These are phyloP conservation scores for Pipa parva DNA, from an alignment of 2,113 vertebrate species.

Conservation along the genomic window DNA sequence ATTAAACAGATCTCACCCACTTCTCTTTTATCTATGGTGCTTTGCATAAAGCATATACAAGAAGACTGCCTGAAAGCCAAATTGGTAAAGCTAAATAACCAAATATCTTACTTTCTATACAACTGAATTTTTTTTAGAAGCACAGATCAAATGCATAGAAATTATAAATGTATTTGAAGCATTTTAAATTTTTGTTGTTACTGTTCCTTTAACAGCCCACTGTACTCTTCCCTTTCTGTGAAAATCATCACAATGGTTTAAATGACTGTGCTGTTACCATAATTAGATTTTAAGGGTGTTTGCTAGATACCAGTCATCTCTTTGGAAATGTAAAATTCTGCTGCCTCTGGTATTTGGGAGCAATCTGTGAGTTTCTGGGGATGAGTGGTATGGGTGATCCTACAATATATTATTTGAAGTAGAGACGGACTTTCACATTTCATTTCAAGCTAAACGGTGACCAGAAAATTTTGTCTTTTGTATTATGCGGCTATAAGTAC, in stretches of 20 bases:
- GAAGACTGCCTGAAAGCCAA: too few species aligned
- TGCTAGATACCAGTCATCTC: constrained; percentile 4
- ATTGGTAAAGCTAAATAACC: too few species aligned
- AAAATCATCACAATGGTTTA: background rate
- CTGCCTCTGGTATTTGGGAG: background rate
- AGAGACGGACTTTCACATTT: constrained; percentile 10
- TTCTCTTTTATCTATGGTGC: too few species aligned
- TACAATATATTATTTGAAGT: constrained; percentile 6
- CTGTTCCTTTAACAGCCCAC: background rate
- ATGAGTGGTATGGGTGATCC: background rate
- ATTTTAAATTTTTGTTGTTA: background rate
- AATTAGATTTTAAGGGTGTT: background rate
- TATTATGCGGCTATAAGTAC: background rate
- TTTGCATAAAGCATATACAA: too few species aligned
- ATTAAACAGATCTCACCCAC: too few species aligned
- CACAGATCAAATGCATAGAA: too few species aligned
- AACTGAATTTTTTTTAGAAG: too few species aligned
- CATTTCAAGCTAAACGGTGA: constrained; percentile 5
- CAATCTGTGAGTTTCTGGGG: constrained; percentile 14
- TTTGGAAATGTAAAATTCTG: constrained; percentile 10
- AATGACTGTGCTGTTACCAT: background rate
- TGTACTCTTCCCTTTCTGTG: constrained; percentile 1
- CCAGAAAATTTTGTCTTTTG: background rate
- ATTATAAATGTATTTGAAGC: too few species aligned
- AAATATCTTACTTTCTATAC: too few species aligned